These are phyloP conservation scores for Caretta caretta DNA, from an alignment of 2,113 vertebrate genomes.

Conservation along the genomic window DNA sequence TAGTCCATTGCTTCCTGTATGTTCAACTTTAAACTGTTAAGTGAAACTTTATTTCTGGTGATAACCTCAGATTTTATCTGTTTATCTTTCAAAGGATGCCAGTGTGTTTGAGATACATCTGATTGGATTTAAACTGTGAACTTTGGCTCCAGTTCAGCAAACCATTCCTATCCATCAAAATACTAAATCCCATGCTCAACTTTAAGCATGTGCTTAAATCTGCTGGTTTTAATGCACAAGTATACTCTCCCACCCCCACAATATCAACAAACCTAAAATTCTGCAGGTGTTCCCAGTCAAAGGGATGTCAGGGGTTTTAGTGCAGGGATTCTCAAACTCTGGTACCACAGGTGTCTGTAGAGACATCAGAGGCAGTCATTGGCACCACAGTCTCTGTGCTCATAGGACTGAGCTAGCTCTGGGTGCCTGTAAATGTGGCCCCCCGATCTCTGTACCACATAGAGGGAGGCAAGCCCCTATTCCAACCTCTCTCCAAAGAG, in stretches of 20 bases:
- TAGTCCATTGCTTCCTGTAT: neutral
- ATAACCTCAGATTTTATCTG: neutral
- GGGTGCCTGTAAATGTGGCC: neutral
- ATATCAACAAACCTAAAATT: neutral
- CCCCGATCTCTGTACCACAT: neutral
- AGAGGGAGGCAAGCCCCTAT: neutral
- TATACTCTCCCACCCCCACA: neutral
- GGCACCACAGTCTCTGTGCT: neutral
- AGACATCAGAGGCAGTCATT: accelerated
- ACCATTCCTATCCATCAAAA: accelerated
- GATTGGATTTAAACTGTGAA: neutral
- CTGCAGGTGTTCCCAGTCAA: neutral
- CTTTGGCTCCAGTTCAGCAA: neutral
- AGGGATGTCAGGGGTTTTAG: neutral
- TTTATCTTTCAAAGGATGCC: accelerated
- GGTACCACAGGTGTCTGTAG: neutral
- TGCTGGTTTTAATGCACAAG: neutral
- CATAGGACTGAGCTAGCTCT: too few species aligned
- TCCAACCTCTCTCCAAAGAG: neutral
- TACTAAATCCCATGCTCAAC: neutral
- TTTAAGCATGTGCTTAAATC: neutral
- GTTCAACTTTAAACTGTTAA: neutral
- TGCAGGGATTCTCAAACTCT: neutral
- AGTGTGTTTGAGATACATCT: neutral
- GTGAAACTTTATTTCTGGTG: neutral